Evolutionary conservation across 1,140 invertebrate species (phyloP).

Genomic region (Eumaeus atala): DNA sequence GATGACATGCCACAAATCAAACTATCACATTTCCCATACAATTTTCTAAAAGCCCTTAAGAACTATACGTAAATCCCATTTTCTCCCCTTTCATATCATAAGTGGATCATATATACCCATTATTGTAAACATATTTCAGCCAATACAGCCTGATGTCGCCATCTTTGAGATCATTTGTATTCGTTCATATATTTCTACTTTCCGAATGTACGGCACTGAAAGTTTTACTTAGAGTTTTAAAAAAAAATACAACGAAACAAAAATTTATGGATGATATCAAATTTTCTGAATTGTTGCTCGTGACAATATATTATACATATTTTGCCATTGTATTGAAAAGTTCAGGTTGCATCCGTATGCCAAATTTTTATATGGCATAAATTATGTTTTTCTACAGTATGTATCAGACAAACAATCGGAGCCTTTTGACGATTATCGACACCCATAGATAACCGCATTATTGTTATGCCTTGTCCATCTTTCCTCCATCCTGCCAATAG

Average conservation of each 20-base stretch:
- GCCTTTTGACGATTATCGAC: no score
- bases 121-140: slow-evolving; percentile 63
- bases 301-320: no score
- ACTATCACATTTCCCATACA: slow-evolving; percentile 27
- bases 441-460: no score
- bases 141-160: slow-evolving; percentile 31
- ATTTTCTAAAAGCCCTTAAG: slow-evolving; percentile 30
- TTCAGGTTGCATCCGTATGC: no score
- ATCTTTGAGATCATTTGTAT: slow-evolving; percentile 49
- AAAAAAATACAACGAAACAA: neutral
- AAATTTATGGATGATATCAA: neutral
- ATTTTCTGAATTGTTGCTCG: no score
- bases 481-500: no score
- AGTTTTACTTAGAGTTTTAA: slow-evolving; percentile 1
- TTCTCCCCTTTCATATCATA: slow-evolving; percentile 39
- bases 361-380: no score
- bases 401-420: no score
- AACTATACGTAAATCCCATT: slow-evolving; percentile 21
- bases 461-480: no score
- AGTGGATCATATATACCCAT: slow-evolving; percentile 41
- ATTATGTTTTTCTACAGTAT: no score
- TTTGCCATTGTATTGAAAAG: no score
- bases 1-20: slow-evolving; percentile 11
- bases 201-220: slow-evolving; percentile 2
- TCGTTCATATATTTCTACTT: slow-evolving; percentile 44